These are phyloP conservation scores for Lucinisca nassula DNA, from an alignment of 2,888 invertebrate species.

Conservation along the genomic window DNA sequence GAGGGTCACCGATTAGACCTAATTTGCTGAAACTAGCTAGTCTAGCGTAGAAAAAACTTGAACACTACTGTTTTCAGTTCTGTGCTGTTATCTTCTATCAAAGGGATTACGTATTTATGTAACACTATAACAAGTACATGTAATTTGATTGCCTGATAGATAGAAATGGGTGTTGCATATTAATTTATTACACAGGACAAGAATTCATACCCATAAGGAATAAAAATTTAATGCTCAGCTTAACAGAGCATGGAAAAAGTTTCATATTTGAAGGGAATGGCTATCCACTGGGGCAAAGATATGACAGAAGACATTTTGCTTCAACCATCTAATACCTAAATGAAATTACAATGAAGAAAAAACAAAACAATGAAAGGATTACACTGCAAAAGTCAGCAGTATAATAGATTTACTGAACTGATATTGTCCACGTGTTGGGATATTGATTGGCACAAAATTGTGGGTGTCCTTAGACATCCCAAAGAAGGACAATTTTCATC, in stretches of 20 bases:
- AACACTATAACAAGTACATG: not conserved
- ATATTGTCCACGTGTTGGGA: not conserved
- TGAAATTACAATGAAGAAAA: slow-evolving; percentile 2
- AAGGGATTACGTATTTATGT: not conserved
- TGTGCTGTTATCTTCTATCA: not conserved
- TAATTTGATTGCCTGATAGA: too few relatives aligned
- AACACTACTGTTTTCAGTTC: too few relatives aligned
- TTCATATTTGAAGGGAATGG: not conserved
- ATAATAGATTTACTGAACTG: not conserved
- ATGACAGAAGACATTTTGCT: not conserved
- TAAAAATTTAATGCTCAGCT: not conserved
- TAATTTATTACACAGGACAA: too few relatives aligned
- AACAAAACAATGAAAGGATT: not conserved
- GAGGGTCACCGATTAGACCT: too few relatives aligned
- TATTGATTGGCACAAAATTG: not conserved
- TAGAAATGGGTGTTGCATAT: too few relatives aligned
- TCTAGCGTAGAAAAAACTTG: too few relatives aligned
- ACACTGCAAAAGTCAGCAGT: not conserved
- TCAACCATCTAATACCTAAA: slow-evolving; percentile 17
- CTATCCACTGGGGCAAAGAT: not conserved
- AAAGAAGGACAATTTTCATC: not conserved
- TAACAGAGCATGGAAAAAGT: not conserved
- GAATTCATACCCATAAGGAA: not conserved
- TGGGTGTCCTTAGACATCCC: not conserved
- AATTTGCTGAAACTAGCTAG: too few relatives aligned